These are phyloP conservation scores for Enteromius mattozi DNA, from an alignment of 2,797 vertebrate genomes.

Conservation along the genomic window DNA sequence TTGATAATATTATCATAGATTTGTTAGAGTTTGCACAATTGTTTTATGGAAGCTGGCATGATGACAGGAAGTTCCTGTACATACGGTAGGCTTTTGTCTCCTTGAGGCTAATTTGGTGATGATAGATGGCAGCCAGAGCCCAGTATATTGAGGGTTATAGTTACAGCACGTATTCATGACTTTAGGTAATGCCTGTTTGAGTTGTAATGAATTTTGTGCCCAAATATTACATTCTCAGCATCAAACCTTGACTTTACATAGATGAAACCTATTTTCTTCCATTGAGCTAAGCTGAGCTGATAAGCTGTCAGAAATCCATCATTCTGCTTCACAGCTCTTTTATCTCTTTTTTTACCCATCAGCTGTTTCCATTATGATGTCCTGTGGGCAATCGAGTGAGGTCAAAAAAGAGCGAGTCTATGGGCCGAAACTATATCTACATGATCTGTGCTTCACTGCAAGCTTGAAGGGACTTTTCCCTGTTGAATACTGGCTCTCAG, in stretches of 20 bases:
- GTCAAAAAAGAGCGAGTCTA: constrained; percentile 21
- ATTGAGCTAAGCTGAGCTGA: neutral
- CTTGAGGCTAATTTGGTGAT: neutral
- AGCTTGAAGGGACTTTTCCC: constrained; percentile 28
- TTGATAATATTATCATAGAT: neutral
- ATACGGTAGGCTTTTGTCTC: neutral
- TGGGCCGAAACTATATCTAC: neutral
- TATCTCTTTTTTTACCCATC: constrained; percentile 1
- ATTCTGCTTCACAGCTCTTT: constrained; percentile 3
- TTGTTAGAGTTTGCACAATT: neutral
- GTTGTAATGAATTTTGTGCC: neutral
- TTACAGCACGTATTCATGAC: neutral
- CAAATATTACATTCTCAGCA: neutral
- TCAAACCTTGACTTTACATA: neutral
- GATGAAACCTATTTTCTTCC: neutral
- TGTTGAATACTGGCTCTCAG: neutral
- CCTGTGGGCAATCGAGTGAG: neutral
- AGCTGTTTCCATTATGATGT: constrained; percentile 22
- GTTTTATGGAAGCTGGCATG: neutral
- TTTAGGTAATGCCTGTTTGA: neutral
- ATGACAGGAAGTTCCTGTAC: neutral
- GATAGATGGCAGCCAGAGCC: neutral
- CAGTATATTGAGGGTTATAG: neutral
- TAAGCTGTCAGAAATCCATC: constrained; percentile 14
- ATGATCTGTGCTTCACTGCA: constrained; percentile 10